phyloP scores from a whole-genome alignment of 2,888 invertebrate genomes.

The Rhamnusium bicolor region DNA sequence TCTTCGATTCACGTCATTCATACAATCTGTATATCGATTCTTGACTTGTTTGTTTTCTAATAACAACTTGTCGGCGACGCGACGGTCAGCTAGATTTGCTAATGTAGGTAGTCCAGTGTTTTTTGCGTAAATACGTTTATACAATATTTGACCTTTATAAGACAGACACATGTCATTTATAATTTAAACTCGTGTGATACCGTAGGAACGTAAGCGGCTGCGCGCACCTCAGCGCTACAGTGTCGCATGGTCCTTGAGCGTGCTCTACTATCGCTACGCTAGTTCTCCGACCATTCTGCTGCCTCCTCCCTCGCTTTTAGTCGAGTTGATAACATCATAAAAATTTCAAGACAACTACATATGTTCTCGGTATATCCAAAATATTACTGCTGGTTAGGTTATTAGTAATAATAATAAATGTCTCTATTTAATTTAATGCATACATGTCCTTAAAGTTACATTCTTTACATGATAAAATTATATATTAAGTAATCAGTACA shows the following conservation, averaged over 20 bases:
- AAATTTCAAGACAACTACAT: no score
- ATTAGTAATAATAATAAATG: no score
- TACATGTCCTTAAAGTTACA: no score
- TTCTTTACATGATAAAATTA: no score
- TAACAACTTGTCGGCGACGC: background rate
- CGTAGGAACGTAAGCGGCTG: slow-evolving; percentile 24
- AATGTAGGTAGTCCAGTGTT: slow-evolving; percentile 12
- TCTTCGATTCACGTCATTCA: background rate
- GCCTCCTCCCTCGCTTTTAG: slow-evolving; percentile 21
- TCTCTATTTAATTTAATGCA: no score
- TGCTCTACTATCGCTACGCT: slow-evolving; percentile 26
- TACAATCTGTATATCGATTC: slow-evolving; percentile 4
- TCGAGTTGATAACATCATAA: background rate
- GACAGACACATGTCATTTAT: slow-evolving; percentile 36
- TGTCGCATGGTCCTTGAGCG: slow-evolving; percentile 38
- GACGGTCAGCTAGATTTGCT: slow-evolving; percentile 20
- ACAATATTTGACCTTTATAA: slow-evolving; percentile 33
- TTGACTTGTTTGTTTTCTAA: background rate
- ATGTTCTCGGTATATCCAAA: no score
- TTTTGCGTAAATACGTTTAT: slow-evolving; percentile 26
- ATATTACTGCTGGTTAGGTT: no score
- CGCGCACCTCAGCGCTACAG: slow-evolving; percentile 26
- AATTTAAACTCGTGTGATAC: slow-evolving; percentile 30
- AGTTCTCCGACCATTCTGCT: slow-evolving; percentile 6
- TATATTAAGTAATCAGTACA: no score